Conservation (phyloP, 2,888 invertebrate species). For the Sinopyrophorus schimmeli region DNA sequence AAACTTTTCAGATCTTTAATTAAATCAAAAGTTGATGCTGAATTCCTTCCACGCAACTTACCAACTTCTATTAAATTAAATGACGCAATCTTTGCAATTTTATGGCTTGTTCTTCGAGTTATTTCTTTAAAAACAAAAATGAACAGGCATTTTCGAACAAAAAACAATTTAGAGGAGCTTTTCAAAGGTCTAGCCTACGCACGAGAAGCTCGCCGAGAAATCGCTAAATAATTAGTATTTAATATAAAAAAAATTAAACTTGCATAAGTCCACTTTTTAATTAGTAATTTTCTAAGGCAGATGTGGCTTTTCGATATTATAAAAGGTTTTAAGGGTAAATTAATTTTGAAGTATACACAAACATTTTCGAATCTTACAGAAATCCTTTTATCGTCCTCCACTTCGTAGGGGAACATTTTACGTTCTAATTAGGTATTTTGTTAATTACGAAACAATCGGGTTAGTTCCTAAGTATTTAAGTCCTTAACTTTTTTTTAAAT, state of each 20-base stretch:
- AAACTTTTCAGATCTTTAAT: conserved; percentile 45
- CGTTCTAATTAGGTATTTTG: conserved; percentile 13
- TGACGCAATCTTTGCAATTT: conserved; percentile 36
- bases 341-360: conserved; percentile 21
- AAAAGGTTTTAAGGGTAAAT: conserved; percentile 21
- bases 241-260: conserved; percentile 13
- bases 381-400: conserved; percentile 11
- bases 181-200: too few species aligned
- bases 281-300: conserved; percentile 19
- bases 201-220: too few species aligned
- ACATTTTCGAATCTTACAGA: conserved; percentile 12
- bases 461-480: too few species aligned
- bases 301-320: conserved; percentile 22
- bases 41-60: conserved; percentile 38
- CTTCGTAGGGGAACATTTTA: conserved; percentile 5
- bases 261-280: conserved; percentile 19
- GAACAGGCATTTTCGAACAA: conserved; percentile 12
- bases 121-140: conserved; percentile 22
- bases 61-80: conserved; percentile 43
- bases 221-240: too few species aligned
- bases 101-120: conserved; percentile 25
- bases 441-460: conserved; percentile 18
- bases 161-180: conserved; percentile 14
- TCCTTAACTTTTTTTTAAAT: too few species aligned
- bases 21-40: conserved; percentile 44